These are phyloP conservation scores for Phaonia tiefii DNA, from an alignment of 2,888 invertebrate genomes.

Conservation along the genomic window DNA sequence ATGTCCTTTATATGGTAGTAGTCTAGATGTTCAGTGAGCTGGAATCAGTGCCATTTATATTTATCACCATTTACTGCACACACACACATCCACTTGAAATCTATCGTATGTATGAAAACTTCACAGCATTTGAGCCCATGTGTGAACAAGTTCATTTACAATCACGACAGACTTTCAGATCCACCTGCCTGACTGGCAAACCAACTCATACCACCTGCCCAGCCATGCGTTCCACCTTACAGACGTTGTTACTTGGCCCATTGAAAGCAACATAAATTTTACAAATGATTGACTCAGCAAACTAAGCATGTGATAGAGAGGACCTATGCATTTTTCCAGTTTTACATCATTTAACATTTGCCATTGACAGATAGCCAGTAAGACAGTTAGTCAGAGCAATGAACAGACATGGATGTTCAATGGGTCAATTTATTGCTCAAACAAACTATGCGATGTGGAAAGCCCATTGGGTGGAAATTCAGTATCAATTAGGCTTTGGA, in stretches of 20 bases:
- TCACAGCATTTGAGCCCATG: neutral
- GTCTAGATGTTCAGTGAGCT: neutral
- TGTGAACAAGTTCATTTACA: conserved; percentile 43
- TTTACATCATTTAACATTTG: conserved; percentile 66
- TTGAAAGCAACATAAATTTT: conserved; percentile 73
- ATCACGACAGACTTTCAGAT: neutral
- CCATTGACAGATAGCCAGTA: conserved; percentile 32
- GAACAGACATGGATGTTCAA: conserved; percentile 22
- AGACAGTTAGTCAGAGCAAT: no score
- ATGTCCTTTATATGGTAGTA: neutral
- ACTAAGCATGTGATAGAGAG: conserved; percentile 70
- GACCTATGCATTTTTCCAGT: conserved; percentile 55
- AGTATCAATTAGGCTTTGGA: neutral
- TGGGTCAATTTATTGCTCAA: conserved; percentile 36
- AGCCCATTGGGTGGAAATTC: conserved; percentile 1
- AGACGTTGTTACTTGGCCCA: conserved; percentile 60
- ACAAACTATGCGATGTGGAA: neutral
- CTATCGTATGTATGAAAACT: no score
- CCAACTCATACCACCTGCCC: neutral
- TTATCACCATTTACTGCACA: neutral
- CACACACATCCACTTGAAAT: neutral
- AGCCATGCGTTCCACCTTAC: neutral
- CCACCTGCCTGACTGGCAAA: neutral
- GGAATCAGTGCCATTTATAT: conserved; percentile 11
- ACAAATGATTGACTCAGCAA: conserved; percentile 74